Base-by-base conservation (phyloP, 2,113 vertebrate genomes). In the Holacanthus passer region DNA sequence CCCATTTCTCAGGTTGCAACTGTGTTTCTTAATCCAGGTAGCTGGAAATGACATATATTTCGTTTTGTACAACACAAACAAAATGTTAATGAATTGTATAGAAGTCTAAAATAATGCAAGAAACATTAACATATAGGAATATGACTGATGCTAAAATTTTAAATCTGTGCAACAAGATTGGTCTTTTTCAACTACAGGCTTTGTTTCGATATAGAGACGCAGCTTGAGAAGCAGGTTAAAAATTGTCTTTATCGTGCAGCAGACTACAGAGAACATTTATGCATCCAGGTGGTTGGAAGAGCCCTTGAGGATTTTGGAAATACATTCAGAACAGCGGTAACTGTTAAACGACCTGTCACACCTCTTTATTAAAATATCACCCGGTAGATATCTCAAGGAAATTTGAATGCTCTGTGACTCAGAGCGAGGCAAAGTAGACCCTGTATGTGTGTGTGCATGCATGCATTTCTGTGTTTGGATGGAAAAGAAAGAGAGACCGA, bases 401-500 rank as follows among this genome's bases (percentile, higher is more conserved):
- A 45, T 43, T 27, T 8, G 3, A 17, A 70, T 14, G 29, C 35
- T 6, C 60, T 37, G 48, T 50, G 45, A 70, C 20, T 52, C 35
- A 48, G 59, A 19, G 8, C 31, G 56, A 12, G 24, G 22, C 45
- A 53, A 39, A 62, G 56, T 50, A 39, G 35, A 72, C 11, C 47
- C 64, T 58, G 43, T 39, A 1, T 58, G 20, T 35, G 29, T 31
- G 37, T 29, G 24, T 60, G 35, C 5, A 65, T 31, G 24, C 0
- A 9, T 48, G 50, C 24, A 7, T 65, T 35, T 29, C 10, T 63
- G 55, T 78, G 78, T 85, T 56, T 79, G 32, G 41, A 65, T 65
- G 66, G 27, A 59, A 63, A 82, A 83, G 32, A 56, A 48, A 43
- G 67, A 69, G 31, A 73, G 68, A 74, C 12, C 50, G 73, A 76